Evolutionary conservation across 2,797 vertebrate species (phyloP), one percentile per base, ranked within the genome.

Genomic region (Telmatherina bonti): DNA sequence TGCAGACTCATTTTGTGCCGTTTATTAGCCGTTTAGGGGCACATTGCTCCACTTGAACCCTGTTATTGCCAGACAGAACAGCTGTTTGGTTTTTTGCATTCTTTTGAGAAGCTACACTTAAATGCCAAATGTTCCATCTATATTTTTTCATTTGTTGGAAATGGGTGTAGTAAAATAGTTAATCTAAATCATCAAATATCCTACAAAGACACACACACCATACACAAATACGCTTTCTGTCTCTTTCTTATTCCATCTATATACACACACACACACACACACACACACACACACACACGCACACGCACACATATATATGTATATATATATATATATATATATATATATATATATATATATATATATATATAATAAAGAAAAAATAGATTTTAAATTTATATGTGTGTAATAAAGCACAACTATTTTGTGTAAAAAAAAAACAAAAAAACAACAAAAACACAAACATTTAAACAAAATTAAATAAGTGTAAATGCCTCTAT

Each of bases 21-120:
- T 94, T 95, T 95, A 94, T 94, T 94, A 94, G 93, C 91, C 88
- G 90, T 94, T 94, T 94, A 94, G 94, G 94, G 93, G 93, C 91
- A 94, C 93, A 93, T 91, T 87, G 90, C 92, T 95, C 93, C 90
- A 94, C 93, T 94, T 95, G 94, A 94, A 94, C 93, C 91, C 91
- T 94, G 93, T 94, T 94, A 94, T 93, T 93, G 92, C 92, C 90
- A 93, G 92, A 92, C 88, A 88, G 91, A 93, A 92, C 93, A 95
- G 93, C 93, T 94, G 94, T 94, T 95, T 94, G 90, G 89, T 89
- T 91, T 81, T 87, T 92, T 89, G 90, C 84, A 82, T 86, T 83
- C 77, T 92, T 88, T 85, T 84, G 78, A 84, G 89, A 90, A 90
- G 87, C 79, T 74, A 80, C 74, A 81, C 75, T 87, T 24, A 73